Conservation (phyloP, 1,140 invertebrate species). For the Drosophila navojoa region DNA sequence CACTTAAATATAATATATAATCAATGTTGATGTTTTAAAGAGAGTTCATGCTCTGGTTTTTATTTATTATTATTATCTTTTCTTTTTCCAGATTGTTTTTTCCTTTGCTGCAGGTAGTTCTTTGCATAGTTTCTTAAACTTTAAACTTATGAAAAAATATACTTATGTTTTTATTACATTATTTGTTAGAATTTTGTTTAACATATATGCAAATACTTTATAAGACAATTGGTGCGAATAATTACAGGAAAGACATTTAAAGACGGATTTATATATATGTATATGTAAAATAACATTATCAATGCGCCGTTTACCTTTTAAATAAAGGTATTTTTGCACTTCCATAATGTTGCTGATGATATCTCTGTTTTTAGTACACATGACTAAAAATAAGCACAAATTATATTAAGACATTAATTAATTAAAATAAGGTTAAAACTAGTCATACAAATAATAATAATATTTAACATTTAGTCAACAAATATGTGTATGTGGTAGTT, state of each 20-base stretch:
- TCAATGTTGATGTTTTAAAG: constrained; percentile 46
- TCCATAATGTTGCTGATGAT: constrained; percentile 31
- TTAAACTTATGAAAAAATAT: constrained; percentile 52
- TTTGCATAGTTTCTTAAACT: constrained; percentile 73
- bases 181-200: constrained; percentile 33
- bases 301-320: constrained; percentile 46
- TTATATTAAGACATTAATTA: constrained; percentile 72
- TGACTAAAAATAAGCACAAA: constrained; percentile 61
- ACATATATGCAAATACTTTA: constrained; percentile 68
- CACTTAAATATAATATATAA: constrained; percentile 53
- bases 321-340: constrained; percentile 31
- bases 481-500: constrained; percentile 66
- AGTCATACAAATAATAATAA: constrained; percentile 74
- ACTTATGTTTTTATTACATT: constrained; percentile 22
- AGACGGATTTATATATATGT: constrained; percentile 40
- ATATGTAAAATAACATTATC: constrained; percentile 69
- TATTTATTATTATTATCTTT: neutral
- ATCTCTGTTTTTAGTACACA: constrained; percentile 45
- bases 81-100: constrained; percentile 17
- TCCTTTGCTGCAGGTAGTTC: constrained; percentile 69
- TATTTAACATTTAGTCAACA: constrained; percentile 81
- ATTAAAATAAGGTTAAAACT: constrained; percentile 68
- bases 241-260: constrained; percentile 29
- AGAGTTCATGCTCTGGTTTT: constrained; percentile 61
- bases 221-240: constrained; percentile 71